Conservation (phyloP, 2,888 invertebrate species). For the Phlogophora meticulosa region DNA sequence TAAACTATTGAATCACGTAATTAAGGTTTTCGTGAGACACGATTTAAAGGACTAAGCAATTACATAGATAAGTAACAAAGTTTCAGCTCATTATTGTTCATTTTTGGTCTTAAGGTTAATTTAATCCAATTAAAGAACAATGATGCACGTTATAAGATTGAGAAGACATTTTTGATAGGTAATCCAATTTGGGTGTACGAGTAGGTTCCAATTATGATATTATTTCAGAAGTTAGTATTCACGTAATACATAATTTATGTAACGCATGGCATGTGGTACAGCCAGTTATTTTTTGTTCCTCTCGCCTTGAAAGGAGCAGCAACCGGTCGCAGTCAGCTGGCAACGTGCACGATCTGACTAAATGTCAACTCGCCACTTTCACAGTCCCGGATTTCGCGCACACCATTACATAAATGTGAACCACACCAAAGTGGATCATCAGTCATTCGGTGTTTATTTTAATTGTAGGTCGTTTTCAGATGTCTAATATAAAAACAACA, state of each 20-base stretch:
- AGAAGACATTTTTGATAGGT: not conserved
- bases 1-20: constrained; percentile 23
- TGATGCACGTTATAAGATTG: constrained; percentile 17
- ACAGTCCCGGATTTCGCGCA: constrained; percentile 64
- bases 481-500: constrained; percentile 9
- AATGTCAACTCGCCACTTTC: constrained; percentile 76
- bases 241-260: constrained; percentile 47
- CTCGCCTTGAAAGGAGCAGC: constrained; percentile 60
- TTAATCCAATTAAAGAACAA: constrained; percentile 12
- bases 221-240: constrained; percentile 9
- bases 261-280: constrained; percentile 20
- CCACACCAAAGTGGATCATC: constrained; percentile 33
- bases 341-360: constrained; percentile 54
- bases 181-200: not conserved
- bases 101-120: constrained; percentile 28
- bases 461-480: constrained; percentile 26
- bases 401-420: constrained; percentile 46
- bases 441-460: constrained; percentile 16
- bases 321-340: constrained; percentile 59
- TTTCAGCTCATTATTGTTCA: constrained; percentile 26
- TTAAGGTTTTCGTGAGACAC: constrained; percentile 39
- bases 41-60: constrained; percentile 33
- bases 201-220: not conserved
- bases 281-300: constrained; percentile 49
- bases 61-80: constrained; percentile 30